Evolutionary conservation across 2,888 invertebrate species (phyloP).

Genomic region (Orchestes rusci): DNA sequence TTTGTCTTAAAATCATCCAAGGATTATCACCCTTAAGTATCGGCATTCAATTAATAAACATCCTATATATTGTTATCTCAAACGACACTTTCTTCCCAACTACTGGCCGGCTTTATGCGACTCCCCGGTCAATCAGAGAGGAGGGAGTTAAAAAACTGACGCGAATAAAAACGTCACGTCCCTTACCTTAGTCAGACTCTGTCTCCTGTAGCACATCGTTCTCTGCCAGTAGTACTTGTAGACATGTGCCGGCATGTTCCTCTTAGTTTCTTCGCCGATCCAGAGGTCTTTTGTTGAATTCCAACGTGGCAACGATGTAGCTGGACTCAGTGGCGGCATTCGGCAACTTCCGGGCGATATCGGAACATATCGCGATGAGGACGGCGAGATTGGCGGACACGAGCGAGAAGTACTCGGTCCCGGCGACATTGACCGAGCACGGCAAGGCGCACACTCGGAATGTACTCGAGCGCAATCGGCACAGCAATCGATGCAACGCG

Average conservation of each 20-base stretch:
- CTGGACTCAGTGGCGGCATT: constrained; percentile 13
- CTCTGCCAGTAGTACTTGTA: constrained; percentile 58
- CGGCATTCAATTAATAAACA: too few relatives aligned
- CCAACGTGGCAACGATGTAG: constrained; percentile 17
- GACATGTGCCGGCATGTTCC: constrained; percentile 55
- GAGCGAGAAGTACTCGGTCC: constrained; percentile 14
- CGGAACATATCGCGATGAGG: constrained; percentile 10
- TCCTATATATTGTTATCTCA: too few relatives aligned
- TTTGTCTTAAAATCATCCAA: too few relatives aligned
- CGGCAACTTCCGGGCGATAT: constrained; percentile 13
- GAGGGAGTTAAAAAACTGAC: too few relatives aligned
- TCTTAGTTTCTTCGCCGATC: constrained; percentile 62
- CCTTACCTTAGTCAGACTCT: constrained; percentile 42
- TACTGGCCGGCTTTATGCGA: too few relatives aligned
- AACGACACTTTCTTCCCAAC: too few relatives aligned
- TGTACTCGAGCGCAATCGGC: constrained; percentile 8
- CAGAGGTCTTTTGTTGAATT: constrained; percentile 42
- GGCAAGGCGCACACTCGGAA: constrained; percentile 15
- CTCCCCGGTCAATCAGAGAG: too few relatives aligned
- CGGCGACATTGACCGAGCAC: constrained; percentile 13
- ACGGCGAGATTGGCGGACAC: constrained; percentile 18
- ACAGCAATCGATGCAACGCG: constrained; percentile 18
- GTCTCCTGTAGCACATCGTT: constrained; percentile 41
- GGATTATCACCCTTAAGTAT: too few relatives aligned
- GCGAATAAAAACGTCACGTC: too few relatives aligned